phyloP scores from a whole-genome alignment of 2,113 vertebrate species.

The Balaenoptera acutorostrata region DNA sequence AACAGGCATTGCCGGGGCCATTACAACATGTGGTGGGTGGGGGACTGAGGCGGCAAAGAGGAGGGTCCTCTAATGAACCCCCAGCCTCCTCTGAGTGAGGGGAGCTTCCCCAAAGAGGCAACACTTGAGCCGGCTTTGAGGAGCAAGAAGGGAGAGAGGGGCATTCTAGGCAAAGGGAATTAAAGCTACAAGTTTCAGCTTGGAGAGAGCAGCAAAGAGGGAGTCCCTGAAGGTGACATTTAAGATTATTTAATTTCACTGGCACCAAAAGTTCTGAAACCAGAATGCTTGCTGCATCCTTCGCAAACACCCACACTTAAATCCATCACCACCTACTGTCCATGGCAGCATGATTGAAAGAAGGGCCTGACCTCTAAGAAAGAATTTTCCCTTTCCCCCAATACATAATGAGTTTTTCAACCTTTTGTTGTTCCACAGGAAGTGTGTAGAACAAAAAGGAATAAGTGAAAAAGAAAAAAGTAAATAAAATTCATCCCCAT shows the following conservation, averaged over 20 bases:
- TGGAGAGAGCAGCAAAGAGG: not conserved
- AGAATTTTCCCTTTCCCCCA: not conserved
- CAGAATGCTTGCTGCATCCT: not conserved
- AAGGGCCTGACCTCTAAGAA: not conserved
- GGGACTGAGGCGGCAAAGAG: not conserved
- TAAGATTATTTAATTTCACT: constrained; percentile 44
- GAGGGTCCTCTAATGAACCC: not conserved
- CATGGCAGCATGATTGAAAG: not conserved
- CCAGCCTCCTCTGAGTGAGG: not conserved
- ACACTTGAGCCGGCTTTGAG: not conserved
- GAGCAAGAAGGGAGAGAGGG: not conserved
- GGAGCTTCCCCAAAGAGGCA: not conserved
- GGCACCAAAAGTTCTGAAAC: constrained; percentile 16
- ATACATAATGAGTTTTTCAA: constrained; percentile 30
- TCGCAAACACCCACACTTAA: constrained; percentile 24
- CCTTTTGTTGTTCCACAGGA: not conserved
- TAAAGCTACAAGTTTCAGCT: not conserved
- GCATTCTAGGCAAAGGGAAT: not conserved
- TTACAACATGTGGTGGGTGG: not conserved
- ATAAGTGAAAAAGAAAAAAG: not conserved
- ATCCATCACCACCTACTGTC: constrained; percentile 21
- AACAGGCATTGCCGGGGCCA: not conserved
- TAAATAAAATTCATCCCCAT: not conserved
- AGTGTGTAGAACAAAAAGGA: not conserved
- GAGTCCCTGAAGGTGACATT: constrained; percentile 12